phyloP scores from a whole-genome alignment of 2,888 invertebrate genomes.

The Bursaphelenchus okinawaensis region DNA sequence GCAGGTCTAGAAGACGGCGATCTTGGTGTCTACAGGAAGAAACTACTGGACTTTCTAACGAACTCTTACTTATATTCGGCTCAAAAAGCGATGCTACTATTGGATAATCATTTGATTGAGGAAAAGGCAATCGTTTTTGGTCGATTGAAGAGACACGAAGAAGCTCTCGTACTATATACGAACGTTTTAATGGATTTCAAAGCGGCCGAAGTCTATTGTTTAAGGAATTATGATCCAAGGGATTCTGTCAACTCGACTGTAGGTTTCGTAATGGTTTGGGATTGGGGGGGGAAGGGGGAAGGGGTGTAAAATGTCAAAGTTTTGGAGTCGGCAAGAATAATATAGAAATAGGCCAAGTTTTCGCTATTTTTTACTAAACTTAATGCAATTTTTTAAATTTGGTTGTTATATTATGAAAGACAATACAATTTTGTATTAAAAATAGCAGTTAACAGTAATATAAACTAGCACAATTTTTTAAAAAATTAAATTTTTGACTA shows the following conservation, averaged over 20 bases:
- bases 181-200: slow-evolving; percentile 76
- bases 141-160: slow-evolving; percentile 80
- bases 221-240: slow-evolving; percentile 39
- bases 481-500: no score
- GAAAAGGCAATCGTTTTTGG: slow-evolving; percentile 91
- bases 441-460: no score
- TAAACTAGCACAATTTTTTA: no score
- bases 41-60: slow-evolving; percentile 62
- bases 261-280: no score
- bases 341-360: no score
- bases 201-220: slow-evolving; percentile 77
- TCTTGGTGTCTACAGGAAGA: slow-evolving; percentile 64
- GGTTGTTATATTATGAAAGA: no score
- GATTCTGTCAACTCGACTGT: slow-evolving; percentile 46
- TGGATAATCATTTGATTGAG: slow-evolving; percentile 68
- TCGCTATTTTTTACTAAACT: no score
- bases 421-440: no score
- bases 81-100: slow-evolving; percentile 39
- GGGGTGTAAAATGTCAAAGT: no score
- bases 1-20: slow-evolving; percentile 62
- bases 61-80: slow-evolving; percentile 42
- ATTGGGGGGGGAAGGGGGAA: no score
- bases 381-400: no score
- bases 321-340: no score
- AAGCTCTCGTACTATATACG: slow-evolving; percentile 85